Conservation (phyloP, 2,888 invertebrate species). For the Orthosia gracilis region DNA sequence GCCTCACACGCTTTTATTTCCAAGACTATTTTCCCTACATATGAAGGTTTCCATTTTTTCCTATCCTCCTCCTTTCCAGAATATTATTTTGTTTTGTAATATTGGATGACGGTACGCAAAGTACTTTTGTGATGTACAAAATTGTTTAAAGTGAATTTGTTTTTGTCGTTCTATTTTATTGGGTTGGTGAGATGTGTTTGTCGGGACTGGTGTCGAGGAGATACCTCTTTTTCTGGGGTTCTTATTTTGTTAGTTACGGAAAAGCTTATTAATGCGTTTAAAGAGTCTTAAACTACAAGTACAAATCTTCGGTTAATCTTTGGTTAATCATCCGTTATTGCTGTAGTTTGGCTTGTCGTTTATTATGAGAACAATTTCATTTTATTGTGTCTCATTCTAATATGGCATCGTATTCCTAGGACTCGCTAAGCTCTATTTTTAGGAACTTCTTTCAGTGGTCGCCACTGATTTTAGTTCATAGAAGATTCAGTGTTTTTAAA, state of each 20-base stretch:
- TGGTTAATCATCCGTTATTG: too few relatives aligned
- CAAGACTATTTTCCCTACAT: slow-evolving; percentile 64
- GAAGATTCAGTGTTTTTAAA: too few relatives aligned
- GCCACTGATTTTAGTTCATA: too few relatives aligned
- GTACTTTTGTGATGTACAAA: slow-evolving; percentile 65
- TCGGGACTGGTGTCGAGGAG: slow-evolving; percentile 2
- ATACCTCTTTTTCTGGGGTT: slow-evolving; percentile 4
- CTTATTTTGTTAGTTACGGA: neutral
- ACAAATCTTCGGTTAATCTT: too few relatives aligned
- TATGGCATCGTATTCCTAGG: too few relatives aligned
- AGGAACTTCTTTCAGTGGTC: too few relatives aligned
- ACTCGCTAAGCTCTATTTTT: too few relatives aligned
- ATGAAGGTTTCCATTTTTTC: slow-evolving; percentile 67
- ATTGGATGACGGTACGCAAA: slow-evolving; percentile 66
- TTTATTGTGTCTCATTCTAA: too few relatives aligned
- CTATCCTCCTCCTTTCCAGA: slow-evolving; percentile 56
- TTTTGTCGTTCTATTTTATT: slow-evolving; percentile 57
- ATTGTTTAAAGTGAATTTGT: slow-evolving; percentile 64
- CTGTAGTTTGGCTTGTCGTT: too few relatives aligned
- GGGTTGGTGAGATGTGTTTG: slow-evolving; percentile 29
- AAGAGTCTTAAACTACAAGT: too few relatives aligned
- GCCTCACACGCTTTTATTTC: slow-evolving; percentile 70
- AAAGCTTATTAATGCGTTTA: too few relatives aligned
- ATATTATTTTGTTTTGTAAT: slow-evolving; percentile 69
- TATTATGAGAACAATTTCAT: too few relatives aligned